phyloP scores from a whole-genome alignment of 2,888 invertebrate species.

The Choreutis nemorana region DNA sequence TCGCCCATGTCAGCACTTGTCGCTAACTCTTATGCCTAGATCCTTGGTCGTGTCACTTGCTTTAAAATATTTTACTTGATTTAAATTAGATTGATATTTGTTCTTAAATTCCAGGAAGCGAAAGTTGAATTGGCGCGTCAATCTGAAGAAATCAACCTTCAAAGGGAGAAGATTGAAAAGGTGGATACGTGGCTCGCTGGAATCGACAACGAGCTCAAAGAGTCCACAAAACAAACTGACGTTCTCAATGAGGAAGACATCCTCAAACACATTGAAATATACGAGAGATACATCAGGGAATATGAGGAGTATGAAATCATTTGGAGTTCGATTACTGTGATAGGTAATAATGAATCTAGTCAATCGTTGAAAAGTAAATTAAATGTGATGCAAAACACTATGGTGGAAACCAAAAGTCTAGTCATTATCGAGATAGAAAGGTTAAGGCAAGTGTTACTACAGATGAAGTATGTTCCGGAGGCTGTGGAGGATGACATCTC shows the following conservation, averaged over 20 bases:
- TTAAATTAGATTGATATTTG: conserved; percentile 4
- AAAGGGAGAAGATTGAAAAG: conserved; percentile 43
- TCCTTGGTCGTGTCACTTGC: no score
- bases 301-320: conserved; percentile 55
- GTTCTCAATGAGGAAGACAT: conserved; percentile 44
- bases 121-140: conserved; percentile 46
- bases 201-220: conserved; percentile 56
- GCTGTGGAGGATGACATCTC: conserved; percentile 53
- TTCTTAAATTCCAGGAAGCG: conserved; percentile 53
- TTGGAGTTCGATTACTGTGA: conserved; percentile 48
- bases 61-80: neutral
- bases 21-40: no score
- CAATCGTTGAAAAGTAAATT: conserved; percentile 64
- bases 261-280: conserved; percentile 51
- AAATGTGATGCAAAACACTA: conserved; percentile 58
- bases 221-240: conserved; percentile 41
- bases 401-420: conserved; percentile 69
- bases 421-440: conserved; percentile 68
- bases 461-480: conserved; percentile 38
- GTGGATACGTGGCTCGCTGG: conserved; percentile 58
- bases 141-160: conserved; percentile 42
- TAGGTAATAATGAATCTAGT: conserved; percentile 56
- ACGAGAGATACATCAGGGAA: conserved; percentile 50
- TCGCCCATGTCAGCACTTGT: no score
- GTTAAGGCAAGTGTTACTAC: conserved; percentile 52